phyloP scores from a whole-genome alignment of 2,113 vertebrate genomes.

The Monopterus albus region DNA sequence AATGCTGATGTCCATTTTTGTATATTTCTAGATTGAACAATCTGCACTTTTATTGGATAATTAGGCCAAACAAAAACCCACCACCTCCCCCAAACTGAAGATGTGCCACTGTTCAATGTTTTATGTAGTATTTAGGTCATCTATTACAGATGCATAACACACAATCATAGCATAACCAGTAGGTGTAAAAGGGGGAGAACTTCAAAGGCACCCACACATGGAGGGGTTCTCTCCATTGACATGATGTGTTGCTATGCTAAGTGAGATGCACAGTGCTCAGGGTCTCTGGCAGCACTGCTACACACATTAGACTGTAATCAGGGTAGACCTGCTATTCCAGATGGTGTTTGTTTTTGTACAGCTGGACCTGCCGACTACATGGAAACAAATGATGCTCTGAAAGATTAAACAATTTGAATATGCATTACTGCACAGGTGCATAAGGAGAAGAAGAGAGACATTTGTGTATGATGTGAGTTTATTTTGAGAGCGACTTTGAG shows the following conservation, averaged over 20 bases:
- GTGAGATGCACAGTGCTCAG: constrained; percentile 12
- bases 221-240: constrained; percentile 61
- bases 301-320: constrained; percentile 4
- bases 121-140: constrained; percentile 71
- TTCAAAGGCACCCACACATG: constrained; percentile 62
- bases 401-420: constrained; percentile 60
- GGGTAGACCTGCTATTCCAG: constrained; percentile 37
- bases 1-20: too few species aligned
- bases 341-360: constrained; percentile 70
- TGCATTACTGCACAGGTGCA: constrained; percentile 42
- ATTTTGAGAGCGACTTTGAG: constrained; percentile 20
- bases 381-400: constrained; percentile 30
- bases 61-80: constrained; percentile 51
- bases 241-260: constrained; percentile 24
- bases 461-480: constrained; percentile 26
- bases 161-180: constrained; percentile 48
- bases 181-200: constrained; percentile 36
- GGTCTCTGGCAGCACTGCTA: constrained; percentile 17
- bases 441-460: not conserved
- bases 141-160: constrained; percentile 63
- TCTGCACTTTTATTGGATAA: constrained; percentile 48
- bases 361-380: constrained; percentile 51
- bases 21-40: too few species aligned
- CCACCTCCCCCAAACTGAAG: constrained; percentile 21
- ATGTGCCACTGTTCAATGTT: constrained; percentile 59